Evolutionary conservation across 2,113 vertebrate species (phyloP).

Genomic region (Triplophysa tibetana): DNA sequence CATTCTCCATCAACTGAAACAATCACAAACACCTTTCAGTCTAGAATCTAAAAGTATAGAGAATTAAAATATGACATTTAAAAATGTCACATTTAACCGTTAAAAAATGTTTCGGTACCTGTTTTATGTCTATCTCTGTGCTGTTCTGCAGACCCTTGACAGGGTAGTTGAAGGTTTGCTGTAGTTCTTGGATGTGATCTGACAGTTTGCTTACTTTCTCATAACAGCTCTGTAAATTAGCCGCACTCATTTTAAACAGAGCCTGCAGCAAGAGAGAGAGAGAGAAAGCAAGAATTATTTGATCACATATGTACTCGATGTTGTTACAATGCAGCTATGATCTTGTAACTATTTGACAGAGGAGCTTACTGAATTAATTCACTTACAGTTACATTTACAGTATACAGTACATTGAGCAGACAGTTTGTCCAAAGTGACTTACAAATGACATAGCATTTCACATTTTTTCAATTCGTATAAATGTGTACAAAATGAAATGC

Average conservation of each 20-base stretch:
- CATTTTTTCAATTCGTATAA: too few relatives aligned
- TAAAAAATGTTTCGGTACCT: slow-evolving; percentile 68
- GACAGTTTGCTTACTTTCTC: slow-evolving; percentile 77
- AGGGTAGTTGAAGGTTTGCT: slow-evolving; percentile 79
- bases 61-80: neutral
- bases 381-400: too few relatives aligned
- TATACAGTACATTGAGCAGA: too few relatives aligned
- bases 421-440: too few relatives aligned
- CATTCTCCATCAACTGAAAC: slow-evolving; percentile 84
- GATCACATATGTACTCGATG: too few relatives aligned
- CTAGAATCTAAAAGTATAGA: neutral
- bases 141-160: slow-evolving; percentile 80
- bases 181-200: slow-evolving; percentile 79
- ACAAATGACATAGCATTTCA: too few relatives aligned
- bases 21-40: neutral
- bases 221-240: slow-evolving; percentile 84
- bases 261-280: slow-evolving; percentile 62
- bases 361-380: too few relatives aligned
- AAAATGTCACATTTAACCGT: neutral
- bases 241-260: slow-evolving; percentile 69
- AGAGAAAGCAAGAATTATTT: too few relatives aligned
- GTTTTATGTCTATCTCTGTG: slow-evolving; percentile 88
- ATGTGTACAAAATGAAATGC: too few relatives aligned
- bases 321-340: too few relatives aligned
- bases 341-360: too few relatives aligned